Evolutionary conservation across 2,888 invertebrate genomes (phyloP).

Genomic region (Vanessa cardui): DNA sequence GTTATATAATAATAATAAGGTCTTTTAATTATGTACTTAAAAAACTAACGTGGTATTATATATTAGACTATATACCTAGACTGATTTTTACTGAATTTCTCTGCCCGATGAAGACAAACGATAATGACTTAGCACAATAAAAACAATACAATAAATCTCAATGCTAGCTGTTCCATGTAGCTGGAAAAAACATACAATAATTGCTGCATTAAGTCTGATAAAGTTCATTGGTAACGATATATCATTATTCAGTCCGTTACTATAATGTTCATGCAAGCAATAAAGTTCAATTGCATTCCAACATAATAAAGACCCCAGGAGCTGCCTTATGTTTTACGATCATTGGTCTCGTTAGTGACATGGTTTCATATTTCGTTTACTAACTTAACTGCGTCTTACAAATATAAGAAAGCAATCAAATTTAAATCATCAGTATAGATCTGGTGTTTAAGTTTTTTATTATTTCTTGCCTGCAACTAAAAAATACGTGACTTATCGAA

Average conservation of each 20-base stretch:
- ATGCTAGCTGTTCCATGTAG: neutral
- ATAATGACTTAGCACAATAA: neutral
- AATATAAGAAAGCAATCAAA: neutral
- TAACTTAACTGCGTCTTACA: neutral
- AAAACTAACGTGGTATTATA: no score
- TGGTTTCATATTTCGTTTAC: slow-evolving; percentile 13
- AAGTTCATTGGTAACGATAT: slow-evolving; percentile 41
- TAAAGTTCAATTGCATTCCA: slow-evolving; percentile 44
- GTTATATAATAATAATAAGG: no score
- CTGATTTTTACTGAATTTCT: neutral
- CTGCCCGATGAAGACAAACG: slow-evolving; percentile 9
- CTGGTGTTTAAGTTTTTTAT: neutral
- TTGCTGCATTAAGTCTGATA: slow-evolving; percentile 36
- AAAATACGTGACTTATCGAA: neutral
- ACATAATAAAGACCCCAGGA: slow-evolving; percentile 38
- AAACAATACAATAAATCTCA: slow-evolving; percentile 15
- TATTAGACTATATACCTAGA: neutral
- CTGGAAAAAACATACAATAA: slow-evolving; percentile 24
- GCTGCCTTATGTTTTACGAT: slow-evolving; percentile 36
- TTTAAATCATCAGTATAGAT: neutral
- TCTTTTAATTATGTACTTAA: neutral
- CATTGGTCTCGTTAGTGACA: slow-evolving; percentile 29
- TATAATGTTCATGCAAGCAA: slow-evolving; percentile 44
- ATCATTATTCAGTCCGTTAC: slow-evolving; percentile 44
- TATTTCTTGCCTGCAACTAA: neutral